Evolutionary conservation across 2,888 invertebrate species (phyloP).

Genomic region (Cataglyphis cursor): DNA sequence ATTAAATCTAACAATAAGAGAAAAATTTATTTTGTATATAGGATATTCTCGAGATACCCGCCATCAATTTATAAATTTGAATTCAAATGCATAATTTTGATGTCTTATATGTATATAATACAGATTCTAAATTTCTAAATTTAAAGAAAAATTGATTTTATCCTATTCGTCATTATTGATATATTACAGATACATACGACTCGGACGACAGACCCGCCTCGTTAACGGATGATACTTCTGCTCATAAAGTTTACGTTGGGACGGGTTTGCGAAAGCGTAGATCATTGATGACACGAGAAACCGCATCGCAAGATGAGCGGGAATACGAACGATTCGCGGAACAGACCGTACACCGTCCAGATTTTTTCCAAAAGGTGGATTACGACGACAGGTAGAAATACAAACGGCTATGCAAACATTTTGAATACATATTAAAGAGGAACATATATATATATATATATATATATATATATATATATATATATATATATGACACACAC

Average conservation of each 20-base stretch:
- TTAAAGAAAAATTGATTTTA: not conserved
- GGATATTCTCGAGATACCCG: not conserved
- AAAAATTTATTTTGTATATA: too few species aligned
- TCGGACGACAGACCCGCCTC: conserved; percentile 69
- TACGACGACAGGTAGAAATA: conserved; percentile 66
- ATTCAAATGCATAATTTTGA: not conserved
- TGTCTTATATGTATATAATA: not conserved
- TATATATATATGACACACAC: too few species aligned
- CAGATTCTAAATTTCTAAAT: not conserved
- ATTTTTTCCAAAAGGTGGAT: conserved; percentile 60
- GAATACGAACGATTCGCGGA: conserved; percentile 69
- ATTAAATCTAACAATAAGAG: not conserved
- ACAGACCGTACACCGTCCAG: conserved; percentile 59
- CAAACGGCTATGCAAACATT: not conserved
- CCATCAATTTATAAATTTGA: not conserved
- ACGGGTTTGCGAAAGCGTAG: conserved; percentile 76
- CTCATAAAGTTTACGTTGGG: conserved; percentile 74
- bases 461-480: too few species aligned
- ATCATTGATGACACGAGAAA: conserved; percentile 77
- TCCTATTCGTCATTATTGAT: conserved; percentile 24
- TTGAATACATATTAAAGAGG: not conserved
- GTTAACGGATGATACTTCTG: conserved; percentile 75
- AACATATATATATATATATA: not conserved
- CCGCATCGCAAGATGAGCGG: conserved; percentile 53
- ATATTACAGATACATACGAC: conserved; percentile 75